A percentile compares a stretch with the other conserved stretches of the same genome.
Evolutionary conservation across 2,888 invertebrate species (phyloP).

Genomic region (Dexiosoma caninum): DNA sequence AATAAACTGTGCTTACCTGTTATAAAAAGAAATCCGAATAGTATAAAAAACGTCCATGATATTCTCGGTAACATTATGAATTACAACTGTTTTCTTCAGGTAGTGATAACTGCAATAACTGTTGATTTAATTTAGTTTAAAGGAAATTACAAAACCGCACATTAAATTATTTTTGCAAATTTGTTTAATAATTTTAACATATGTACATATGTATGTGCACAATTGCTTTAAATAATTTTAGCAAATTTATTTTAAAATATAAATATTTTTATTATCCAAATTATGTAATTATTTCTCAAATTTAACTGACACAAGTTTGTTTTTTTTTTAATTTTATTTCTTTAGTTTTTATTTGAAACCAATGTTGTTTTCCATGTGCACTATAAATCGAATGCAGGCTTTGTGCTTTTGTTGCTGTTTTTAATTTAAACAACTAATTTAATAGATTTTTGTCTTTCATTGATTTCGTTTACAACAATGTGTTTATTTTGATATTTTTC

Average conservation of each 20-base stretch:
- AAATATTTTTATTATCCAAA: background rate
- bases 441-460: conserved; percentile 32
- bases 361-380: conserved; percentile 15
- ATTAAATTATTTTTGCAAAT: background rate
- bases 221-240: background rate
- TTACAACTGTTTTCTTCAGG: background rate
- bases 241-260: background rate
- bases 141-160: conserved; percentile 26
- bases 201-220: background rate
- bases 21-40: conserved; percentile 76
- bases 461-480: conserved; percentile 27
- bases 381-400: conserved; percentile 1
- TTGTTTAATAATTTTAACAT: conserved; percentile 22
- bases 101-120: background rate
- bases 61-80: conserved; percentile 75
- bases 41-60: conserved; percentile 73
- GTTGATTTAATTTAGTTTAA: background rate
- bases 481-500: too few species aligned
- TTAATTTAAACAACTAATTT: conserved; percentile 40
- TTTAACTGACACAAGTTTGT: conserved; percentile 1
- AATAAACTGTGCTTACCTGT: conserved; percentile 73
- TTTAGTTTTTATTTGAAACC: background rate
- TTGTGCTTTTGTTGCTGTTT: conserved; percentile 2
- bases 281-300: conserved; percentile 36
- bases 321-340: background rate